Evolutionary conservation across 2,113 vertebrate species (phyloP), one percentile per base, ranked within the genome.

Genomic region (Otus sunia): DNA sequence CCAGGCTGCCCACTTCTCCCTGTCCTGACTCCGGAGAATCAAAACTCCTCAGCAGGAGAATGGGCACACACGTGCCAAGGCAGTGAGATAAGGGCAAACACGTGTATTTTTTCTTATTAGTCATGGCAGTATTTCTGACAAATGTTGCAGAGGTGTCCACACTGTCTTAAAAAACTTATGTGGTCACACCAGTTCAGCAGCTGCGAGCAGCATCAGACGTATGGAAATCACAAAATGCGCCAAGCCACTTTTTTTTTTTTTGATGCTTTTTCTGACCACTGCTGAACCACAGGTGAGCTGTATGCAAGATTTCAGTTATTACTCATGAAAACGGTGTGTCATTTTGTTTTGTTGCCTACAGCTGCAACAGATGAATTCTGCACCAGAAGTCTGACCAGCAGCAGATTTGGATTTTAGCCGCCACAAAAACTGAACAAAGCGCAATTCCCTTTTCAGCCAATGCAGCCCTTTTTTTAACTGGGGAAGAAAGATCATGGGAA

Each of bases 41-140:
- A 83, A 36, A 79, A 2, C 53, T 22, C 16, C 53, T 58, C 72
- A 37, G 27, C 34, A 73, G 2, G 0, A 6, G 4, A 58, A 63
- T 2, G 15, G 15, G 53, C 4, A 3, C 67, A 53, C 15, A 25
- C 0, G 0, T 72, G 41, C 55, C 0, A 0, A 90, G n/a, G 36
- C 71, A 73, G 29, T 17, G 25, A 90, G 34, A 90, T 27, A 36
- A 56, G 32, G n/a, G 29, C 64, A 56, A 50, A 47, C 11, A 91
- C 60, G 68, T 86, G 16, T 32, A 32, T 43, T 67, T 86, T 66
- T 73, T 86, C 72, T 68, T 73, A 10, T 49, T 56, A 90, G 43
- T 69, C 45, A 23, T 11, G 45, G 76, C 53, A 25, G 25, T 37
- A 47, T 32, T 41, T 71, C 73, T 49, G 34, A 92, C 6, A 1